phyloP scores from a whole-genome alignment of 2,113 vertebrate genomes.

The Ctenodactylus gundi region DNA sequence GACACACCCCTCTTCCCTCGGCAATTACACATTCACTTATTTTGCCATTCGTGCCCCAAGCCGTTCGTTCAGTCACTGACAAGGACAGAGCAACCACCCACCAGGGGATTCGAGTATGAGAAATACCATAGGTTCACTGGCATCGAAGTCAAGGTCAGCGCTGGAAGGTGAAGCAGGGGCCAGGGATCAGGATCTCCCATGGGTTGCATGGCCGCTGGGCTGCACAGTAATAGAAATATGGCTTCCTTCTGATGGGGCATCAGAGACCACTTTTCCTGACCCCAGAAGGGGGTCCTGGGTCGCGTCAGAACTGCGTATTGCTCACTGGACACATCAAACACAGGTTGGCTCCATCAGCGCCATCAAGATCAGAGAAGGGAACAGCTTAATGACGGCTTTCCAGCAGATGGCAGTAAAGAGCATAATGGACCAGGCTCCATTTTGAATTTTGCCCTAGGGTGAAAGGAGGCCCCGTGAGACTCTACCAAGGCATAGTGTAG shows the following conservation, averaged over 20 bases:
- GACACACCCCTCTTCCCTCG: too few relatives aligned
- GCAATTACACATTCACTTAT: background rate
- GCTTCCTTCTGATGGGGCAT: background rate
- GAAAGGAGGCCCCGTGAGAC: background rate
- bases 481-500: background rate
- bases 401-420: background rate
- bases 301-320: background rate
- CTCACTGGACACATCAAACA: background rate
- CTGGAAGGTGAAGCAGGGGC: background rate
- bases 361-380: too few relatives aligned
- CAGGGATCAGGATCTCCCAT: rapidly evolving
- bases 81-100: background rate
- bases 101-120: background rate
- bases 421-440: background rate
- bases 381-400: too few relatives aligned
- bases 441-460: background rate
- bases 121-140: background rate
- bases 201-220: rapidly evolving
- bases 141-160: background rate
- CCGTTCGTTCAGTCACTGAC: background rate
- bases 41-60: background rate
- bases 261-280: background rate
- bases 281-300: background rate
- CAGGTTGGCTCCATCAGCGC: rapidly evolving
- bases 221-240: rapidly evolving